These are phyloP conservation scores for Eleginops maclovinus DNA, from an alignment of 2,113 vertebrate genomes.

Conservation along the genomic window DNA sequence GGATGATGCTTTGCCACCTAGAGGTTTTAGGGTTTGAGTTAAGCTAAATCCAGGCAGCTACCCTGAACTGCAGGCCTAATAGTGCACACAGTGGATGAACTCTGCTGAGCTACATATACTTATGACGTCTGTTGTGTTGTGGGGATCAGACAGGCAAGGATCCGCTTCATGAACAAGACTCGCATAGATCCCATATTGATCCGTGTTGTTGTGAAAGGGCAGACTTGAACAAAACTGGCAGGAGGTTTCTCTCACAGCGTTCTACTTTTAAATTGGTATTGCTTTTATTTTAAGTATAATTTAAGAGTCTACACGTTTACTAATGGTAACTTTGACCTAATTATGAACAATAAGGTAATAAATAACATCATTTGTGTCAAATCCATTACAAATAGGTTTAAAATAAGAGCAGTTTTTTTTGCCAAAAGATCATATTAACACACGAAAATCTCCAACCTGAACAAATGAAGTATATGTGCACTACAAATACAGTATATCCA, in stretches of 20 bases:
- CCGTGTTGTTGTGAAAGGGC: constrained; percentile 30
- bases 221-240: constrained; percentile 21
- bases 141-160: constrained; percentile 43
- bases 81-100: constrained; percentile 38
- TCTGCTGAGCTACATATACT: constrained; percentile 37
- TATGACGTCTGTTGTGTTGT: constrained; percentile 55
- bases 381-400: not conserved
- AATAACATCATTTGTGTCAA: not conserved
- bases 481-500: not conserved
- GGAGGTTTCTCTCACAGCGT: not conserved
- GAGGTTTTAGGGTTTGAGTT: constrained; percentile 48
- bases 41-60: constrained; percentile 53
- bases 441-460: not conserved
- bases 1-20: constrained; percentile 22
- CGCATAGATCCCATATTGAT: constrained; percentile 31
- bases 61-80: constrained; percentile 40
- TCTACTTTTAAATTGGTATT: not conserved
- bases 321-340: not conserved
- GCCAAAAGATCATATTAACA: not conserved
- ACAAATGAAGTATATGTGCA: not conserved
- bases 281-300: not conserved
- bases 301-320: not conserved
- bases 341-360: not conserved
- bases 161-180: constrained; percentile 35
- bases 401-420: not conserved